These are phyloP conservation scores for Stegastes partitus DNA, from an alignment of 2,113 vertebrate species.

Conservation along the genomic window DNA sequence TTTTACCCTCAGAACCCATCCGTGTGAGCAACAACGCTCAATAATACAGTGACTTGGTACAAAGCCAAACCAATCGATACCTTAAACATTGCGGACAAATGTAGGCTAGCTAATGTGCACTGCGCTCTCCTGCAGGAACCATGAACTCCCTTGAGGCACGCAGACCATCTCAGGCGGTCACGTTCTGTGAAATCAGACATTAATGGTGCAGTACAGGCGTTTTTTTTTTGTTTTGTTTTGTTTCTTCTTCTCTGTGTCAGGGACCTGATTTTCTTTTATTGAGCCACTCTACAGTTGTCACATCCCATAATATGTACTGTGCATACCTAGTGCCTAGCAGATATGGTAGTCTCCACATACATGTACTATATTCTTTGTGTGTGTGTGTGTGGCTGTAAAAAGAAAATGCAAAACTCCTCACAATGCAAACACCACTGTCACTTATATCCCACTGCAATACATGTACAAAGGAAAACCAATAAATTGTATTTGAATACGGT, in stretches of 20 bases:
- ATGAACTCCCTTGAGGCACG: slow-evolving; percentile 9
- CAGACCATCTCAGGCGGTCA: slow-evolving; percentile 1
- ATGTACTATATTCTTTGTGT: slow-evolving; percentile 60
- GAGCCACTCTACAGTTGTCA: slow-evolving; percentile 25
- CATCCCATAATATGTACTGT: slow-evolving; percentile 55
- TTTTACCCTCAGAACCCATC: neutral
- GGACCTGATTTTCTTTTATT: slow-evolving; percentile 43
- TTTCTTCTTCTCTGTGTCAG: slow-evolving; percentile 38
- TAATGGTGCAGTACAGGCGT: slow-evolving; percentile 2
- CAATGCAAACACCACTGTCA: slow-evolving; percentile 63
- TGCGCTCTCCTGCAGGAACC: neutral
- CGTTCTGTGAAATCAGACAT: slow-evolving; percentile 11
- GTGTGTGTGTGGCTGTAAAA: slow-evolving; percentile 68
- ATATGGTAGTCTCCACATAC: slow-evolving; percentile 61
- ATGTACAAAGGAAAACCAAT: slow-evolving; percentile 64
- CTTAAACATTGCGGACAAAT: neutral
- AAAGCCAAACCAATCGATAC: slow-evolving; percentile 13
- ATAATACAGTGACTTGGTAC: slow-evolving; percentile 1
- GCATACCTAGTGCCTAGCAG: slow-evolving; percentile 78
- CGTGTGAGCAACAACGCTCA: neutral
- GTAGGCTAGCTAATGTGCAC: neutral
- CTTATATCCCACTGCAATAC: slow-evolving; percentile 66
- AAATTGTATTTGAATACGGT: slow-evolving; percentile 67
- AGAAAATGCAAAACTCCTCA: slow-evolving; percentile 55
- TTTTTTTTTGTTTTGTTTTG: neutral